A percentile compares a stretch with the other conserved stretches of the same genome.
Evolutionary conservation across 2,888 invertebrate genomes (phyloP).

Genomic region (Amphipoea oculea): DNA sequence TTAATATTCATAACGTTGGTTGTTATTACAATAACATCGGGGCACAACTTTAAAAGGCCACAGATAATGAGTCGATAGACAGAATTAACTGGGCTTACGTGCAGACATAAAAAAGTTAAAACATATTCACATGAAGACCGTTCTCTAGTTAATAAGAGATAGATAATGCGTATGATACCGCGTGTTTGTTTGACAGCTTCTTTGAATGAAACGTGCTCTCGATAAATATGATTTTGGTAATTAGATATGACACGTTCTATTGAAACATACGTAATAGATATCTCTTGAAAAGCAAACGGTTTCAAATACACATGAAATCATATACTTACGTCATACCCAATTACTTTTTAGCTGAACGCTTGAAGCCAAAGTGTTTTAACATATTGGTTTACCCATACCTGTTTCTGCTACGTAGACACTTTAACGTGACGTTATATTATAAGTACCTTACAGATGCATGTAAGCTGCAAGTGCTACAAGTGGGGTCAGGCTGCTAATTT

Average conservation of each 20-base stretch:
- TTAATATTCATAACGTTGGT: slow-evolving; percentile 61
- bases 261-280: slow-evolving; percentile 40
- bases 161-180: slow-evolving; percentile 67
- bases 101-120: slow-evolving; percentile 19
- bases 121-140: slow-evolving; percentile 21
- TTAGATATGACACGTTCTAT: slow-evolving; percentile 74
- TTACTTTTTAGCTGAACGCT: slow-evolving; percentile 37
- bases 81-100: slow-evolving; percentile 34
- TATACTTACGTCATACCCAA: slow-evolving; percentile 47
- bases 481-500: slow-evolving; percentile 3
- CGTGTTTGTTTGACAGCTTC: slow-evolving; percentile 63
- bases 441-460: slow-evolving; percentile 9
- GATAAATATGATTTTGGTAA: slow-evolving; percentile 69
- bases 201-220: slow-evolving; percentile 65
- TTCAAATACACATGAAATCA: slow-evolving; percentile 55
- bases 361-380: slow-evolving; percentile 43
- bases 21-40: slow-evolving; percentile 59
- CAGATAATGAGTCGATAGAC: slow-evolving; percentile 47
- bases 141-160: slow-evolving; percentile 27
- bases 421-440: slow-evolving; percentile 7
- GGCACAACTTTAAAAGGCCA: slow-evolving; percentile 53
- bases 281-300: slow-evolving; percentile 29
- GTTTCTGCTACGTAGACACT: slow-evolving; percentile 21
- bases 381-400: slow-evolving; percentile 23
- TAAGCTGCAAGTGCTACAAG: slow-evolving; percentile 5